Conservation (phyloP, 1,140 invertebrate species). For the Drosophila albomicans region DNA sequence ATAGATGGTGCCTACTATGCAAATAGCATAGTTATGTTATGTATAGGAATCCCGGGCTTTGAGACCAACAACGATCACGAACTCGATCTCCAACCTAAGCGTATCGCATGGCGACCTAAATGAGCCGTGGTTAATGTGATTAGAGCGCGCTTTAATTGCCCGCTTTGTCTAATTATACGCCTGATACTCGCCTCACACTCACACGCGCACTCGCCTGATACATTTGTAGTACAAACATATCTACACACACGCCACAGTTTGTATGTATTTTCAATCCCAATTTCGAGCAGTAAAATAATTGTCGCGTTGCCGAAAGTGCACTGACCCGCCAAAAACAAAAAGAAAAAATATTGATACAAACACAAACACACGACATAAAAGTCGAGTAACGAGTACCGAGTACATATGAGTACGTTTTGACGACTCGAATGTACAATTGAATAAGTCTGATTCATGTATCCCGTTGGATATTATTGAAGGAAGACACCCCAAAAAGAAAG, state of each 20-base stretch:
- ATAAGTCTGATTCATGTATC: constrained; percentile 64
- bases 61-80: constrained; percentile 53
- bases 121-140: constrained; percentile 76
- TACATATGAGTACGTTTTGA: constrained; percentile 6
- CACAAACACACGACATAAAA: too few relatives aligned
- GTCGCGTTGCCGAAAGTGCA: constrained; percentile 70
- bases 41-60: constrained; percentile 25
- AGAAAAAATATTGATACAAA: constrained; percentile 38
- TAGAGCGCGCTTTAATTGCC: constrained; percentile 74
- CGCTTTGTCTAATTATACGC: constrained; percentile 69
- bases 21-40: constrained; percentile 18
- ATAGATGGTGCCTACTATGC: constrained; percentile 36
- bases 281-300: constrained; percentile 68
- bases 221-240: neutral
- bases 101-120: constrained; percentile 71
- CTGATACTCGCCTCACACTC: constrained; percentile 27
- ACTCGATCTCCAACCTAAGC: constrained; percentile 56
- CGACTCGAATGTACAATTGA: neutral
- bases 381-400: constrained; percentile 1
- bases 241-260: neutral
- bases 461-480: constrained; percentile 36
- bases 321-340: constrained; percentile 47
- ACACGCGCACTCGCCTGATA: constrained; percentile 25
- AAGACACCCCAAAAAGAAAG: constrained; percentile 37
- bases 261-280: constrained; percentile 30